Base-by-base conservation (phyloP, 1,140 invertebrate species). In the Conus betulinus region DNA sequence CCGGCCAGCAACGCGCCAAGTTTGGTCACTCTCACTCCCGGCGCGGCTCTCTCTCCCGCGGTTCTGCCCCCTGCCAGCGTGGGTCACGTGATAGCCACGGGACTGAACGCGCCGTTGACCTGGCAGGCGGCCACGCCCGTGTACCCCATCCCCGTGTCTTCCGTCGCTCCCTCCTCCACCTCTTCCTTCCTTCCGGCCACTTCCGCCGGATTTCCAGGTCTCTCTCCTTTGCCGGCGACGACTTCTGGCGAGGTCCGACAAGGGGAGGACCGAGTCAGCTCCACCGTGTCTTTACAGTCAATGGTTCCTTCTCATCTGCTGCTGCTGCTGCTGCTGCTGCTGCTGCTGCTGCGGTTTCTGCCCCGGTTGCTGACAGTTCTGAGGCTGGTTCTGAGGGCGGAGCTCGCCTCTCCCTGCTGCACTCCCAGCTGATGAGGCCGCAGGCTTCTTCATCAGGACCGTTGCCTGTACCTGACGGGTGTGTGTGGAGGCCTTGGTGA, bases 71-170 rank as follows among this genome's bases (percentile, higher is more conserved):
- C 84, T 5, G 96, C 97, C 0, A 96, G 97, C 92, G 95, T 97
- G 92, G 95, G 97, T 85, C 92, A 97, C 90, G 93, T 98, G 25
- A 97, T 96, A 7, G 23, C 71, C 15, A 90, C 90, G n/a, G 88
- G 90, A 60, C 63, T 90, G 60, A 53, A 67, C 13, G 81, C 78
- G 23, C 82, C 83, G 15, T 79, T 89, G 51, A 87, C 88, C 11
- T 92, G 88, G 76, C 90, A 90, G 74, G 81, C 90, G 23, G 84
- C 89, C 51, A 60, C 57, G 57, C 27, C 85, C 79, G 17, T 89
- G 63, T 23, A 89, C 87, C 27, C 23, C 39, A 5, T 17, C 13
- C 6, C 89, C 76, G 63, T 53, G 27, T 53, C 17, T 53, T 7
- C 78, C 76, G 5, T 55, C 63, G 20, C 85, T 55, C 20, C 78